These are phyloP conservation scores for Pyrrhia umbra DNA, from an alignment of 2,888 invertebrate genomes.

Conservation along the genomic window DNA sequence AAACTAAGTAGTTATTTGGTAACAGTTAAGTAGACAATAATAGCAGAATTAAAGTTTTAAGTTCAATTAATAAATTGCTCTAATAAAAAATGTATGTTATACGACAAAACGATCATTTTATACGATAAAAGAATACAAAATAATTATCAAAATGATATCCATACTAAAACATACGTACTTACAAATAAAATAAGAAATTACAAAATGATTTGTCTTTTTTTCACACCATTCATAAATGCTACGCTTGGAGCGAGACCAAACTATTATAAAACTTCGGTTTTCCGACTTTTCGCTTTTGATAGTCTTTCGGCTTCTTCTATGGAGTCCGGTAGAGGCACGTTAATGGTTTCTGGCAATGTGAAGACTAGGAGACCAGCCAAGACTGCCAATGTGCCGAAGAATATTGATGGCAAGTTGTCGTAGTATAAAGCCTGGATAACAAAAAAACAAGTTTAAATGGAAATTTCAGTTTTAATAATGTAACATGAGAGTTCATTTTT, in stretches of 20 bases:
- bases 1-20: no score
- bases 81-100: no score
- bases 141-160: no score
- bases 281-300: slow-evolving; percentile 65
- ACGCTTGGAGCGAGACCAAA: not conserved
- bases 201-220: not conserved
- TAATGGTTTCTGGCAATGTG: slow-evolving; percentile 91
- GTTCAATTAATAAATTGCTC: no score
- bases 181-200: not conserved
- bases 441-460: not conserved
- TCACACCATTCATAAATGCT: not conserved
- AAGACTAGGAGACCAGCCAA: slow-evolving; percentile 89
- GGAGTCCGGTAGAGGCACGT: slow-evolving; percentile 90
- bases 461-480: no score
- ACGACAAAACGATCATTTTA: not conserved
- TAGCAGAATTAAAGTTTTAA: no score
- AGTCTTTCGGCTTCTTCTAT: slow-evolving; percentile 90
- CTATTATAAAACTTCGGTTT: slow-evolving; percentile 52
- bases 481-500: no score
- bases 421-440: slow-evolving; percentile 81
- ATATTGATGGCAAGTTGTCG: slow-evolving; percentile 89
- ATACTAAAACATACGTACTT: no score
- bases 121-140: no score
- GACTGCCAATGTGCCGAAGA: slow-evolving; percentile 90
- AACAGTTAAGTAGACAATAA: no score